Evolutionary conservation across 2,113 vertebrate genomes (phyloP), one percentile per base, ranked within the genome.

Genomic region (Phylloscopus trochiloides): DNA sequence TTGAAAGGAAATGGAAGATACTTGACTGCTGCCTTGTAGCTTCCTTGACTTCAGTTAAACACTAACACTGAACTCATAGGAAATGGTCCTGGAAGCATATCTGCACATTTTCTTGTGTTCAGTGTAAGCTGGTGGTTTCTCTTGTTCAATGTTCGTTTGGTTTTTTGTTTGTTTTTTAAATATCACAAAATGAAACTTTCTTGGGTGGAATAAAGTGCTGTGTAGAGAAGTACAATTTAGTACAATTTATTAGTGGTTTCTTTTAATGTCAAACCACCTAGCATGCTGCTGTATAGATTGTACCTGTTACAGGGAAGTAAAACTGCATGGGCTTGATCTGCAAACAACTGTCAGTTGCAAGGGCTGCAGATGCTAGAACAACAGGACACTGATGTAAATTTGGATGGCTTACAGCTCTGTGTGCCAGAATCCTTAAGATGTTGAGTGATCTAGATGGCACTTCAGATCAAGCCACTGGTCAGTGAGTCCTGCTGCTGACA

Each of bases 81-180:
- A 77, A 40, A 26, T 38, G 16, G 14, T 66, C 52, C 34, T 79
- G 51, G 45, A 88, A 72, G 14, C n/a, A 61, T 40, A 52, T 47
- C 32, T 58, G 8, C 38, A 12, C 0, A 0, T 65, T 94, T 15
- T 65, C 6, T 16, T 3, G 1, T 68, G 15, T 38, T 72, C 45
- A 58, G 2, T 26, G 17, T 10, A 24, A 85, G 29, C 36, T 72
- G 20, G 3, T 43, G 17, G 12, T 10, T 63, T 76, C 40, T 54
- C 4, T 25, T 38, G 12, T 31, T 26, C 52, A 26, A 11, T 43
- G 47, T 40, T 31, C 8, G 12, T 25, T 14, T 40, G 12, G n/a
- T 31, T 43, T 32, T 66, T 20, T 17, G 17, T 34, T 24, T 38
- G 13, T 52, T 31, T 63, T 63, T 52, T 20, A 3, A 63, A 29